Conservation (phyloP, 2,888 invertebrate species). For the Cantharis rufa region DNA sequence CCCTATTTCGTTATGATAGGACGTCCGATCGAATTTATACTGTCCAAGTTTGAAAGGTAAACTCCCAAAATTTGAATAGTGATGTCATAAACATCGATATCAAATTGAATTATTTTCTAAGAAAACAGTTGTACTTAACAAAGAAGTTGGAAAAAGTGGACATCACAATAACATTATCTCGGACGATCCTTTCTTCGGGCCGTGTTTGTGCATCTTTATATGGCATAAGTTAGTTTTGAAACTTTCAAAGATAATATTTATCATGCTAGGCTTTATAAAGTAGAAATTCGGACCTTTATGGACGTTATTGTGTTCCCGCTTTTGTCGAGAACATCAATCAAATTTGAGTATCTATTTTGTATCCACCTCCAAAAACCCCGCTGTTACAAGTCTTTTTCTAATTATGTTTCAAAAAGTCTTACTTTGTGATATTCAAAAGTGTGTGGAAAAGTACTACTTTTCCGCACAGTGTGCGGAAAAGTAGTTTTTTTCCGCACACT, state of each 20-base stretch:
- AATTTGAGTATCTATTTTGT: slow-evolving; percentile 29
- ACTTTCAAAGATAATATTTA: slow-evolving; percentile 53
- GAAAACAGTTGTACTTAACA: slow-evolving; percentile 43
- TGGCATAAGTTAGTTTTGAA: slow-evolving; percentile 45
- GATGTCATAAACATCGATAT: slow-evolving; percentile 35
- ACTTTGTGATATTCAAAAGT: no score
- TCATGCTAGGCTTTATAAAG: slow-evolving; percentile 41
- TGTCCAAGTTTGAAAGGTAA: slow-evolving; percentile 49
- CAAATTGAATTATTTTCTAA: slow-evolving; percentile 33
- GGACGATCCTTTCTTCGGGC: slow-evolving; percentile 39
- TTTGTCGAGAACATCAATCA: slow-evolving; percentile 40
- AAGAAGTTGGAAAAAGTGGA: slow-evolving; percentile 42
- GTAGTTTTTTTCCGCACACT: no score
- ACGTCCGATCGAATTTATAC: slow-evolving; percentile 50
- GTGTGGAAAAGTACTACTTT: no score
- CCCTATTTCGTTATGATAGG: slow-evolving; percentile 54
- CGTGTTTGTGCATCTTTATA: slow-evolving; percentile 52
- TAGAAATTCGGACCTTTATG: slow-evolving; percentile 40
- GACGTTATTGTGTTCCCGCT: slow-evolving; percentile 40
- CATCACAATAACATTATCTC: slow-evolving; percentile 48
- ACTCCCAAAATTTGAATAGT: slow-evolving; percentile 40
- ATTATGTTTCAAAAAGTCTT: no score
- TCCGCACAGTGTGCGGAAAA: no score
- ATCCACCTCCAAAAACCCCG: slow-evolving; percentile 27
- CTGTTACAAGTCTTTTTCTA: slow-evolving; percentile 12